Evolutionary conservation across 2,888 invertebrate genomes (phyloP), one percentile per base, ranked within the genome.

Genomic region (Thelaira solivaga): DNA sequence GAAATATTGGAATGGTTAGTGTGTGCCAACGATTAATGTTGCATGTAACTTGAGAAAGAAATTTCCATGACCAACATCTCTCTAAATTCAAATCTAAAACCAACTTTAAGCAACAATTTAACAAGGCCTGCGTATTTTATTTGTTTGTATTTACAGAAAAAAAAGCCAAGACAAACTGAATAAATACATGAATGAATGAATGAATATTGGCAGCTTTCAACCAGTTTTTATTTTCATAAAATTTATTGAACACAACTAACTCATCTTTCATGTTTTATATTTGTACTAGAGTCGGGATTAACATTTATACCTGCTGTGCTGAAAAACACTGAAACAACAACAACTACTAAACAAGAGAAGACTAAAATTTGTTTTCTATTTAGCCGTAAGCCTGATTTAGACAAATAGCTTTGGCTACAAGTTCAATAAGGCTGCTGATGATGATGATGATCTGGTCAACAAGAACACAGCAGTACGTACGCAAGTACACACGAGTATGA

Each of bases 231-330:
- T 74, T 74, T 74, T 65, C 39, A 53, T 53, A 55, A 78, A 78
- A 78, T 74, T 78, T 78, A 78, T 78, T 74, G 69, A 74, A 78
- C 69, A 65, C 64, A 78, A 74, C 78, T 26, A 78, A 78, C 78
- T 78, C 78, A 78, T 78, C 78, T 79, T 79, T 79, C 72, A 79
- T 79, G 75, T 79, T 76, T 72, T 76, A 55, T 80, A 81, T 82
- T 81, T 82, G 81, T 81, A 81, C 81, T 75, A 71, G 78, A 74
- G 74, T 80, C 82, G 80, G 81, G 81, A 79, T 81, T 72, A 81
- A 82, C 81, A 81, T 80, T 79, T 80, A 65, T 80, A 79, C 82
- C 82, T 80, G 82, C 82, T 82, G 82, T 81, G 81, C 81, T 73
- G 69, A 72, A 78, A 74, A 80, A 76, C 16, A 39, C 8, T 76